Conservation (phyloP, 2,797 vertebrate genomes). For the Enteromius unitaeniatus region DNA sequence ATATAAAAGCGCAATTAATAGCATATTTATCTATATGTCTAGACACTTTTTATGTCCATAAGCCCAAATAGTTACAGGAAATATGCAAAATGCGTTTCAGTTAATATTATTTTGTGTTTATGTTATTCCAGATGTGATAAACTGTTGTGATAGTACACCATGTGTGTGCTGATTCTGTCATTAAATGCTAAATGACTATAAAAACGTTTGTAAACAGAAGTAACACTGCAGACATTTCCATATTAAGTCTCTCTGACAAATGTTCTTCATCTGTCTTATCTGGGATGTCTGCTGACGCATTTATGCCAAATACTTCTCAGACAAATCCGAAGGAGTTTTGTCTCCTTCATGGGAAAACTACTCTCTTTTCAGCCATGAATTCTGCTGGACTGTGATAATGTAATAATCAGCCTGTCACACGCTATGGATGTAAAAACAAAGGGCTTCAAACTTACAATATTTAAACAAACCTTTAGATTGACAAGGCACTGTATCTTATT, state of each 20-base stretch:
- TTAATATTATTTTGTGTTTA: constrained; percentile 16
- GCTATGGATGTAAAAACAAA: constrained; percentile 36
- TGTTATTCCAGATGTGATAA: constrained; percentile 14
- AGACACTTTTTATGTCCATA: not conserved
- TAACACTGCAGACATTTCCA: constrained; percentile 14
- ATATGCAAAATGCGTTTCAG: constrained; percentile 3
- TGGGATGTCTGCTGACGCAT: constrained; percentile 17
- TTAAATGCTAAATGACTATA: constrained; percentile 2
- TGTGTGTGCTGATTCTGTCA: constrained; percentile 14
- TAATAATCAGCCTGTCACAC: constrained; percentile 48
- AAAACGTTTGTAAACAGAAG: not conserved
- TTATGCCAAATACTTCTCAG: constrained; percentile 35
- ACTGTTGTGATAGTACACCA: not conserved
- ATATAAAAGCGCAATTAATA: not conserved
- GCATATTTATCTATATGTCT: not conserved
- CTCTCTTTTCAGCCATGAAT: constrained; percentile 32
- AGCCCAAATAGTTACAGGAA: not conserved
- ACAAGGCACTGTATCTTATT: constrained; percentile 30
- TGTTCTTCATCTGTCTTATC: constrained; percentile 27
- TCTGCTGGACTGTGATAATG: constrained; percentile 39
- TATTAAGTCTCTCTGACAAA: constrained; percentile 31
- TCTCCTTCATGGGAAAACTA: constrained; percentile 34
- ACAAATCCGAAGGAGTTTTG: constrained; percentile 32
- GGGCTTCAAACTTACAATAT: constrained; percentile 18
- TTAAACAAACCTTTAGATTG: constrained; percentile 39